Conservation (phyloP, 2,797 vertebrate species). For the Eutrigla gurnardus region DNA sequence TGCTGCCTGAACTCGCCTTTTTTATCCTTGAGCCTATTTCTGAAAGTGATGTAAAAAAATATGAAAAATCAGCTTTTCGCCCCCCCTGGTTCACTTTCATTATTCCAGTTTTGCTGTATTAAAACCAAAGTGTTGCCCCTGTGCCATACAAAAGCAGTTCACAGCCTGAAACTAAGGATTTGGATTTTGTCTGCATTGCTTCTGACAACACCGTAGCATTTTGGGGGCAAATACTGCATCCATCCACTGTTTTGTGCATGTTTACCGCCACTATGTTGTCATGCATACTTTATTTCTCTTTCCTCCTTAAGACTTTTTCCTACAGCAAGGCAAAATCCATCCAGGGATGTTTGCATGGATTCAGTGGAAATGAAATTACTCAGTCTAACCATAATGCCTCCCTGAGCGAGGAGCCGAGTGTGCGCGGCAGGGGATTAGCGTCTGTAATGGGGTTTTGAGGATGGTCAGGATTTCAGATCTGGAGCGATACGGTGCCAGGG, state of each 20-base stretch:
- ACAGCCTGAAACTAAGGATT: conserved; percentile 11
- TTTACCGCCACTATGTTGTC: conserved; percentile 28
- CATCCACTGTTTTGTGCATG: conserved; percentile 31
- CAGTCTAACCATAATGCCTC: conserved; percentile 57
- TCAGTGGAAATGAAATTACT: conserved; percentile 64
- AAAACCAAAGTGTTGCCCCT: conserved; percentile 46
- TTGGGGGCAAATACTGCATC: conserved; percentile 19
- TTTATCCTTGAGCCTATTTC: conserved; percentile 56
- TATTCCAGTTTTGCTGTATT: conserved; percentile 62
- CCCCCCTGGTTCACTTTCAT: conserved; percentile 58
- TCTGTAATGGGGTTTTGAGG: conserved; percentile 79
- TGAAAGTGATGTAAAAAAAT: conserved; percentile 37
- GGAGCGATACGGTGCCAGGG: conserved; percentile 74
- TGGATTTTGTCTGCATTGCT: conserved; percentile 28
- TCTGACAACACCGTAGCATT: conserved; percentile 38
- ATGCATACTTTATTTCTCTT: conserved; percentile 31
- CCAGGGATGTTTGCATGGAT: conserved; percentile 45
- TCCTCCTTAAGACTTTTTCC: conserved; percentile 28
- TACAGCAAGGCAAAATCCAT: conserved; percentile 46
- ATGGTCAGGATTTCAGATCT: conserved; percentile 79
- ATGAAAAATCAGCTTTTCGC: background rate
- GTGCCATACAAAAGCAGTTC: conserved; percentile 26
- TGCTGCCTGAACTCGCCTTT: conserved; percentile 25
- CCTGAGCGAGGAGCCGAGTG: conserved; percentile 51
- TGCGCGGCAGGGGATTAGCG: conserved; percentile 71